Conservation (phyloP, 1,140 invertebrate genomes). For the Zaprionus inermis region DNA sequence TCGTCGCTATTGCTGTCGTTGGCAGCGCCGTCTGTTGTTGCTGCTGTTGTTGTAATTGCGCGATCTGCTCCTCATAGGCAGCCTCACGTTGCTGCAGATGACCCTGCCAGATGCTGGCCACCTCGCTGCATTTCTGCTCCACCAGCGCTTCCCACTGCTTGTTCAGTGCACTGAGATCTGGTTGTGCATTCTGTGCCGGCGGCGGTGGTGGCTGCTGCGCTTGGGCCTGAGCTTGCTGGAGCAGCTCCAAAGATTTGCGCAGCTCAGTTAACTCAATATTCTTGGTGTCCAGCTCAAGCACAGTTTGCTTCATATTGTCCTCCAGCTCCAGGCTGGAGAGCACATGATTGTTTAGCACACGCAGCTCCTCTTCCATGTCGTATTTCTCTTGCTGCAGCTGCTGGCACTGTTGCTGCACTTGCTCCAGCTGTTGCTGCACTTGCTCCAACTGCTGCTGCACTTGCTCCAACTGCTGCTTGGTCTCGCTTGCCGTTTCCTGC, state of each 20-base stretch:
- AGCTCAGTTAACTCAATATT: conserved; percentile 79
- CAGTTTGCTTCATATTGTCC: conserved; percentile 73
- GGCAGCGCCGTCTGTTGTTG: background rate
- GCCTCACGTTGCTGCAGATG: conserved; percentile 86
- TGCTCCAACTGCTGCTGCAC: background rate
- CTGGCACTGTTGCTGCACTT: conserved; percentile 47
- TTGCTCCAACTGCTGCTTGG: background rate
- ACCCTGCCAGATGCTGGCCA: conserved; percentile 88
- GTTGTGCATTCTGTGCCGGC: conserved; percentile 33
- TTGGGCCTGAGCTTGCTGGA: conserved; percentile 67
- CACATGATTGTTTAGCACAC: conserved; percentile 82
- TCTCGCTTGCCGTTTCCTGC: conserved; percentile 1
- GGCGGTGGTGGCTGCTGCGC: conserved; percentile 78
- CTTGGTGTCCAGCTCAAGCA: conserved; percentile 77
- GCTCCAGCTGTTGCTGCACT: conserved; percentile 20
- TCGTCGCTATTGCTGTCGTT: background rate
- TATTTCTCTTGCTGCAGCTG: conserved; percentile 64
- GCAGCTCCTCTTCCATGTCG: conserved; percentile 81
- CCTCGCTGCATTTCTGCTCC: conserved; percentile 87
- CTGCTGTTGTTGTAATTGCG: conserved; percentile 29
- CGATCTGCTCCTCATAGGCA: conserved; percentile 85
- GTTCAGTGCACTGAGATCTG: conserved; percentile 60
- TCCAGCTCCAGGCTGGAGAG: conserved; percentile 73
- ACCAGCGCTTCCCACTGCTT: conserved; percentile 85
- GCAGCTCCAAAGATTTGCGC: conserved; percentile 55